A percentile compares a stretch with the other conserved stretches of the same genome.
phyloP scores from a whole-genome alignment of 1,140 invertebrate species.

The Spodoptera litura region DNA sequence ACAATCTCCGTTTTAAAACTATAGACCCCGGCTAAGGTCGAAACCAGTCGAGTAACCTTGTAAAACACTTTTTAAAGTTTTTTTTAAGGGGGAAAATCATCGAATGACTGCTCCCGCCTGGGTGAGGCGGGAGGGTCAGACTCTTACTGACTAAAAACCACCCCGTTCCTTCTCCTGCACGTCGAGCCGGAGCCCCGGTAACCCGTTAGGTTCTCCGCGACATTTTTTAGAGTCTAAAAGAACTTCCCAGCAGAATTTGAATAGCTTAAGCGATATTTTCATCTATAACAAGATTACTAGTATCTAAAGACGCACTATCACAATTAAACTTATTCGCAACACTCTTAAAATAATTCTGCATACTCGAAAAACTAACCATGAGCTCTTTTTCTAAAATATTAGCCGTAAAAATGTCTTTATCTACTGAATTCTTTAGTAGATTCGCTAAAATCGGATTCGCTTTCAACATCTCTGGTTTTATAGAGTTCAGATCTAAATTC shows the following conservation, averaged over 20 bases:
- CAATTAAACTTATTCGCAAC: constrained; percentile 28
- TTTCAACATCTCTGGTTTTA: constrained; percentile 65
- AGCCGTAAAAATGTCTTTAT: constrained; percentile 53
- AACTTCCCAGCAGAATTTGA: constrained; percentile 11
- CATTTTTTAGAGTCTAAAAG: not conserved
- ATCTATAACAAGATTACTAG: constrained; percentile 61
- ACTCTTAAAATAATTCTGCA: constrained; percentile 13
- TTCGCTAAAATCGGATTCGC: constrained; percentile 78
- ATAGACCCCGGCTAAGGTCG: too few relatives aligned
- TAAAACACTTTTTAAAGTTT: too few relatives aligned
- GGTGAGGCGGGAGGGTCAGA: too few relatives aligned
- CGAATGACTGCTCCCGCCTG: too few relatives aligned
- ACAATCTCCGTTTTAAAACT: too few relatives aligned
- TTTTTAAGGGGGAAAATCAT: too few relatives aligned
- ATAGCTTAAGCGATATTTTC: constrained; percentile 49
- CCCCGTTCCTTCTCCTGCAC: too few relatives aligned
- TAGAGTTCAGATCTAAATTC: constrained; percentile 48
- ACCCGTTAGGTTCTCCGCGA: too few relatives aligned
- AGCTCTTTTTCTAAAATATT: constrained; percentile 48
- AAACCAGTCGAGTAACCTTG: too few relatives aligned
- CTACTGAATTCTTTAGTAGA: constrained; percentile 57
- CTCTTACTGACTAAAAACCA: too few relatives aligned
- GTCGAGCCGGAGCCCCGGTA: too few relatives aligned
- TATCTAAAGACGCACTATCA: constrained; percentile 57
- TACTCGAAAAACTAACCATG: constrained; percentile 35